phyloP scores from a whole-genome alignment of 2,797 vertebrate species.

The Danio albolineatus region DNA sequence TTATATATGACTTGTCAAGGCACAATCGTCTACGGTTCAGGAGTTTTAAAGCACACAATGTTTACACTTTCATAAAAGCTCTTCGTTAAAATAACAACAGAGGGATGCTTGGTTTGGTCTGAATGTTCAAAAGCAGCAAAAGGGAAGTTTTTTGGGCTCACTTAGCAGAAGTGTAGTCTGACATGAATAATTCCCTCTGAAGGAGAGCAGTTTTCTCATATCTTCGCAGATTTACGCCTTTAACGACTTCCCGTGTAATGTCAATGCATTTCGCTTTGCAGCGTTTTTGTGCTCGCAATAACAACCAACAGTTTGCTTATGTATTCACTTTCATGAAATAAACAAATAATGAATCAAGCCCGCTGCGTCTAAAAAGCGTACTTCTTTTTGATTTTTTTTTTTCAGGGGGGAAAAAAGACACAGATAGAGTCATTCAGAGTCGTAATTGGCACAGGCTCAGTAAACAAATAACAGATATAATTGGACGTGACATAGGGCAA shows the following conservation, averaged over 20 bases:
- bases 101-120: slow-evolving; percentile 50
- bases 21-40: slow-evolving; percentile 10
- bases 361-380: slow-evolving; percentile 9
- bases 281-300: slow-evolving; percentile 24
- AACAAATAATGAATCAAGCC: slow-evolving; percentile 46
- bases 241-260: slow-evolving; percentile 50
- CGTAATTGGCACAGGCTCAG: slow-evolving; percentile 22
- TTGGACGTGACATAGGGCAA: slow-evolving; percentile 38
- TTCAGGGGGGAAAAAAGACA: slow-evolving; percentile 3
- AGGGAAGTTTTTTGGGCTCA: slow-evolving; percentile 42
- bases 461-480: slow-evolving; percentile 43
- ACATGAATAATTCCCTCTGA: slow-evolving; percentile 61
- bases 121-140: slow-evolving; percentile 47
- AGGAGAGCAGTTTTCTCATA: slow-evolving; percentile 26
- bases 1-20: slow-evolving; percentile 34
- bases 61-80: slow-evolving; percentile 36
- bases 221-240: slow-evolving; percentile 48
- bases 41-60: slow-evolving; percentile 7
- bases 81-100: slow-evolving; percentile 35
- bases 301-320: slow-evolving; percentile 33
- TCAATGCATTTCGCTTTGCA: slow-evolving; percentile 43
- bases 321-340: slow-evolving; percentile 53
- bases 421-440: slow-evolving; percentile 25
- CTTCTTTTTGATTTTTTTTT: slow-evolving; percentile 3
- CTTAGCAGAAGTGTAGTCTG: slow-evolving; percentile 53